Percentiles rank a stretch among this genome's conserved stretches.
phyloP scores from a whole-genome alignment of 2,888 invertebrate species.

The Meteorus cinctellus region DNA sequence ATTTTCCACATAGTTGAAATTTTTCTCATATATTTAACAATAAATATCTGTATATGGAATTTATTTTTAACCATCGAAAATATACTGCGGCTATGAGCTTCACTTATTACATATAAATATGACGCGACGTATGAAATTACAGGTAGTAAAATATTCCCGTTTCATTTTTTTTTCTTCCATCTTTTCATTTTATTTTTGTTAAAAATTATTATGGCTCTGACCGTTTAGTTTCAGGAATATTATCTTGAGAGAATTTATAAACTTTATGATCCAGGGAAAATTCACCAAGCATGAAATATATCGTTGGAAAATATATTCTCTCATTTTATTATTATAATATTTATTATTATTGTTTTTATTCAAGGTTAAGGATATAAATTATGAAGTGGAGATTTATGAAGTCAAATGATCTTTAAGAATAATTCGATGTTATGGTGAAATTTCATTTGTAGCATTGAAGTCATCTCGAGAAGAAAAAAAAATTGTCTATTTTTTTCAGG shows the following conservation, averaged over 20 bases:
- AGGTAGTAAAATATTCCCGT: neutral
- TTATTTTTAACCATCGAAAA: constrained; percentile 1
- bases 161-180: neutral
- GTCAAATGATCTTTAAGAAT: neutral
- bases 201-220: neutral
- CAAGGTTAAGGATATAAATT: constrained; percentile 2
- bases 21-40: neutral
- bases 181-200: too few relatives aligned
- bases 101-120: neutral
- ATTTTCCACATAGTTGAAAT: neutral
- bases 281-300: constrained; percentile 10
- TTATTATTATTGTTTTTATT: neutral
- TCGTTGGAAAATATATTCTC: neutral
- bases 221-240: constrained; percentile 17
- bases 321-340: neutral
- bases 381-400: neutral
- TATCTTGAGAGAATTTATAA: constrained; percentile 13
- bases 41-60: neutral
- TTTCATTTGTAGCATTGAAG: neutral
- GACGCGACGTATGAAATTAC: neutral
- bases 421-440: neutral
- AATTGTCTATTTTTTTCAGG: neutral
- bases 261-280: constrained; percentile 18
- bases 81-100: neutral
- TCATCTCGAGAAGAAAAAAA: neutral